Evolutionary conservation across 2,797 vertebrate genomes (phyloP).

Genomic region (Falco berigora): DNA sequence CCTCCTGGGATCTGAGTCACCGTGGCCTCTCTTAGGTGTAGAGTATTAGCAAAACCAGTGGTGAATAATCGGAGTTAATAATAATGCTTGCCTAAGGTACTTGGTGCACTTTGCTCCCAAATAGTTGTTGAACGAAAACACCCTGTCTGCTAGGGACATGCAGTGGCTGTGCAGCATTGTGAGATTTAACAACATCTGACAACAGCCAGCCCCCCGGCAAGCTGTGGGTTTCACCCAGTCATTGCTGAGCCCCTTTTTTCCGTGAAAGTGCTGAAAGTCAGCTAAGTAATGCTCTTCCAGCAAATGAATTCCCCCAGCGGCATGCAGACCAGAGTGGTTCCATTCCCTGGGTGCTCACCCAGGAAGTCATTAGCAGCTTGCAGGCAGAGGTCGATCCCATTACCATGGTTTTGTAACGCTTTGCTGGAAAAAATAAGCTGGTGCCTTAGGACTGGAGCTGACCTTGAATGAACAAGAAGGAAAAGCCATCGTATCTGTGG

Average conservation of each 20-base stretch:
- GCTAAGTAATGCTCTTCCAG: constrained; percentile 13
- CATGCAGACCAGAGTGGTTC: background rate
- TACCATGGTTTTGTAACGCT: constrained; percentile 16
- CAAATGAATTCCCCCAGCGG: background rate
- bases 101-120: constrained; percentile 22
- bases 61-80: constrained; percentile 18
- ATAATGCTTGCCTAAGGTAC: constrained; percentile 32
- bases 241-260: background rate
- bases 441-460: constrained; percentile 8
- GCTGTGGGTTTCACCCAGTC: background rate
- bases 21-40: background rate
- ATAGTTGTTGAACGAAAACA: background rate
- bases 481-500: background rate
- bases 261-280: background rate
- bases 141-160: background rate
- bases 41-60: background rate
- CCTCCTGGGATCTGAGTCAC: background rate
- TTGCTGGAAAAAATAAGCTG: constrained; percentile 29
- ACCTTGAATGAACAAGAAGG: constrained; percentile 35
- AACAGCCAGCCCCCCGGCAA: constrained; percentile 10
- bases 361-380: constrained; percentile 59
- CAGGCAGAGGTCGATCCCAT: constrained; percentile 58
- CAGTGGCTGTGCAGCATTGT: background rate
- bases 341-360: constrained; percentile 52
- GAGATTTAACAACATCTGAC: constrained; percentile 38